Conservation (phyloP, 2,888 invertebrate species). For the Nycteola revayana region DNA sequence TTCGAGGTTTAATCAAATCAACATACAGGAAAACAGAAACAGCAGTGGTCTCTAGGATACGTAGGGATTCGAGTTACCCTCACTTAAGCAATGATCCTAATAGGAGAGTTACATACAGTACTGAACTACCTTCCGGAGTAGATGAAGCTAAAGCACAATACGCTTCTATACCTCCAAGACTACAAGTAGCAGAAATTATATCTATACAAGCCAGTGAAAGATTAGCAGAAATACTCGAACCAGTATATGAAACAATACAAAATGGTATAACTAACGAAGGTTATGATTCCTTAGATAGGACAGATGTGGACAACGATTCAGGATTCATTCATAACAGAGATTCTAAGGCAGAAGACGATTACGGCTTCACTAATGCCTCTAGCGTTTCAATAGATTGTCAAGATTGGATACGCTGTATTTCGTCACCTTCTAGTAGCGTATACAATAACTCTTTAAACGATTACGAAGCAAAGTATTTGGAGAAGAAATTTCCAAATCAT, state of each 20-base stretch:
- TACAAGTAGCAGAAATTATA: constrained; percentile 73
- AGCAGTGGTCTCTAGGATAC: constrained; percentile 61
- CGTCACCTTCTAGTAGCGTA: constrained; percentile 55
- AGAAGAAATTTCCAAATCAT: constrained; percentile 43
- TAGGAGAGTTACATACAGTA: constrained; percentile 64
- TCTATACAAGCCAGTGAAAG: constrained; percentile 70
- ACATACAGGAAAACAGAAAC: constrained; percentile 72
- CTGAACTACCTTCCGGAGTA: constrained; percentile 47
- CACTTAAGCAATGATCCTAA: constrained; percentile 46
- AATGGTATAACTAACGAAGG: constrained; percentile 52
- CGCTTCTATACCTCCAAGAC: constrained; percentile 48
- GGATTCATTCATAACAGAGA: constrained; percentile 46
- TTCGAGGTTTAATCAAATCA: constrained; percentile 60
- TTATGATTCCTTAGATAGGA: constrained; percentile 56
- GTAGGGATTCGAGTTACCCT: constrained; percentile 50
- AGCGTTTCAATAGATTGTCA: constrained; percentile 62
- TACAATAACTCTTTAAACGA: constrained; percentile 59
- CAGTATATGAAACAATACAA: constrained; percentile 68
- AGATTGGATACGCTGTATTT: constrained; percentile 62
- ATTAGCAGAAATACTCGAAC: constrained; percentile 69
- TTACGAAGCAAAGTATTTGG: constrained; percentile 45
- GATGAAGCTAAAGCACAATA: constrained; percentile 48
- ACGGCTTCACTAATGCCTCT: constrained; percentile 61
- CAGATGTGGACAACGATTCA: constrained; percentile 48
- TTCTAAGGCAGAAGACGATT: constrained; percentile 52